A percentile compares a stretch with the other conserved stretches of the same genome.
These are phyloP conservation scores for Actinostola sp. DNA, from an alignment of 92 coral and sea anemone species.

Conservation along the genomic window DNA sequence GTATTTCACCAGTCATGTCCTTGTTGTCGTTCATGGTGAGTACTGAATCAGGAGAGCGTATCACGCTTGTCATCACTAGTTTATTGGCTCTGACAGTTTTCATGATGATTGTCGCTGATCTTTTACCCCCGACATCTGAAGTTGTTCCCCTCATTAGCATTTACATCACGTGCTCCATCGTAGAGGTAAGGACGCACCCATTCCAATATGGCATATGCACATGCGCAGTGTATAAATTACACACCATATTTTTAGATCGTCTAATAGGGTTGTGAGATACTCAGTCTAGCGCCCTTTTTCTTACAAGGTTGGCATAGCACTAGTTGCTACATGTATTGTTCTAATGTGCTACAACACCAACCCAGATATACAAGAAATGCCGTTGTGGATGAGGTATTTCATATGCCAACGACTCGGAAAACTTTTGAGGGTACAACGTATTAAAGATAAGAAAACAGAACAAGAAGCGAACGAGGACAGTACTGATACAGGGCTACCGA, in stretches of 20 bases:
- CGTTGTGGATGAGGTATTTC: slow-evolving; percentile 79
- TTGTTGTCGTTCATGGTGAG: slow-evolving; percentile 83
- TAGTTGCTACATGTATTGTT: slow-evolving; percentile 85
- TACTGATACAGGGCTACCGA: not conserved
- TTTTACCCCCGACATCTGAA: slow-evolving; percentile 89
- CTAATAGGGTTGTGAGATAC: not conserved
- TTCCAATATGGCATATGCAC: too few relatives aligned
- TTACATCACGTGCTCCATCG: slow-evolving; percentile 76
- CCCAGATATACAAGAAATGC: slow-evolving; percentile 80
- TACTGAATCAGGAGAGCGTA: slow-evolving; percentile 91
- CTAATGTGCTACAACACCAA: slow-evolving; percentile 82
- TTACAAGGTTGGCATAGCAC: slow-evolving; percentile 79
- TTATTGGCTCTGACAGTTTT: slow-evolving; percentile 88
- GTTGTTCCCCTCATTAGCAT: slow-evolving; percentile 86
- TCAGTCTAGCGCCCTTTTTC: not conserved
- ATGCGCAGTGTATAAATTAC: too few relatives aligned
- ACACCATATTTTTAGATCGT: too few relatives aligned
- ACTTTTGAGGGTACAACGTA: slow-evolving; percentile 47
- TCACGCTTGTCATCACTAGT: slow-evolving; percentile 84
- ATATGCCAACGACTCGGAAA: slow-evolving; percentile 73
- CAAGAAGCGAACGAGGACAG: slow-evolving; percentile 23
- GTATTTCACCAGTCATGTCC: slow-evolving; percentile 76
- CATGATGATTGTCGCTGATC: slow-evolving; percentile 87
- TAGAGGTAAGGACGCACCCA: slow-evolving; percentile 82
- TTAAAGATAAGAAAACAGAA: slow-evolving; percentile 40